phyloP scores from a whole-genome alignment of 2,888 invertebrate species.

The Vesta saturnalis region DNA sequence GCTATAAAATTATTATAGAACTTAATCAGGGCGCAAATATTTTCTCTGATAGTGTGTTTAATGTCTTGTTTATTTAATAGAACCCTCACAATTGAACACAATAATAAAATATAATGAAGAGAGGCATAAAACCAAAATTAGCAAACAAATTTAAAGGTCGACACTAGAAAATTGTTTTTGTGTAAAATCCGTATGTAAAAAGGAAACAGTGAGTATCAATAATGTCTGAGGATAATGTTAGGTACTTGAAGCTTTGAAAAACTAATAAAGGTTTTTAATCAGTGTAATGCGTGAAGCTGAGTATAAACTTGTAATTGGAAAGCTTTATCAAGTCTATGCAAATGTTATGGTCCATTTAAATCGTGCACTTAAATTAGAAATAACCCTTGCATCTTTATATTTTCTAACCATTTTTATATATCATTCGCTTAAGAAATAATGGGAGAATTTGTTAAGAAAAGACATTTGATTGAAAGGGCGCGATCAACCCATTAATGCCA shows the following conservation, averaged over 20 bases:
- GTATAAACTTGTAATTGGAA: slow-evolving; percentile 47
- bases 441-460: slow-evolving; percentile 1
- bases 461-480: slow-evolving; percentile 9
- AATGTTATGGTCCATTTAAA: slow-evolving; percentile 45
- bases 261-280: slow-evolving; percentile 42
- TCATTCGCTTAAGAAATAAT: neutral
- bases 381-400: slow-evolving; percentile 1
- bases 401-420: slow-evolving; percentile 16
- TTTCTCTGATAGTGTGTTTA: slow-evolving; percentile 18
- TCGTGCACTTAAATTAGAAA: slow-evolving; percentile 6
- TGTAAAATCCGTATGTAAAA: too few species aligned
- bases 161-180: neutral
- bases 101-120: slow-evolving; percentile 24
- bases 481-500: slow-evolving; percentile 57
- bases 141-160: too few species aligned
- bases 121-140: slow-evolving; percentile 13
- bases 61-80: slow-evolving; percentile 20
- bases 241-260: slow-evolving; percentile 22
- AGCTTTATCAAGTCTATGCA: slow-evolving; percentile 52
- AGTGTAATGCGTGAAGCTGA: slow-evolving; percentile 50
- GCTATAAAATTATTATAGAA: slow-evolving; percentile 23
- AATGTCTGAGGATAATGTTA: slow-evolving; percentile 6
- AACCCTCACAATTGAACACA: slow-evolving; percentile 14
- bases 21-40: slow-evolving; percentile 23
- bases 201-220: neutral